phyloP scores from a whole-genome alignment of 2,113 vertebrate species.

The Apodemus sylvaticus region DNA sequence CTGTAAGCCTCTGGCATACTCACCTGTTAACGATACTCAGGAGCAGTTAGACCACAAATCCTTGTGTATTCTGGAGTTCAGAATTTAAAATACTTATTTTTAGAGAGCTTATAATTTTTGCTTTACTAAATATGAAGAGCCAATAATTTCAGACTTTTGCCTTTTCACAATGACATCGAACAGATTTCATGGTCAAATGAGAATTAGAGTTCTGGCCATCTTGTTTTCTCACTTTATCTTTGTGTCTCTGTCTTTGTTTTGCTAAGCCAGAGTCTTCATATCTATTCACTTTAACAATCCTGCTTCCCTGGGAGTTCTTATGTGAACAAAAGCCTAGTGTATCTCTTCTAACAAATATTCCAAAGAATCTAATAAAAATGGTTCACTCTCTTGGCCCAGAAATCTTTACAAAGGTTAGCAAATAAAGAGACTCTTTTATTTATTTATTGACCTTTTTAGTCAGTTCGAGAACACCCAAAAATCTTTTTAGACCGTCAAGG shows the following conservation, averaged over 20 bases:
- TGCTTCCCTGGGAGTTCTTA: constrained; percentile 1
- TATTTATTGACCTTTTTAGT: neutral
- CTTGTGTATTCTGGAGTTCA: neutral
- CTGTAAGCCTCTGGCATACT: neutral
- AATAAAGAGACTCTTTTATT: neutral
- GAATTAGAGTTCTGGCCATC: neutral
- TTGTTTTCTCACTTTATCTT: neutral
- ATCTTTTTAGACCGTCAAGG: neutral
- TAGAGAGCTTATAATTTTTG: neutral
- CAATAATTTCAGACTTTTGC: neutral
- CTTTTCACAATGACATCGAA: neutral
- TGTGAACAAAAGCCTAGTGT: neutral
- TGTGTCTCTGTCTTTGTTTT: neutral
- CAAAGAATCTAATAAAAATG: neutral
- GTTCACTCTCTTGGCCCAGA: neutral
- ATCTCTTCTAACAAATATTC: neutral
- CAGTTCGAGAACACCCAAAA: neutral
- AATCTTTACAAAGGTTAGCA: neutral
- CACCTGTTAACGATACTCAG: neutral
- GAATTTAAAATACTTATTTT: constrained; percentile 4
- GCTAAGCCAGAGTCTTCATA: neutral
- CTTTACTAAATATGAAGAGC: neutral
- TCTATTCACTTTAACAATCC: neutral
- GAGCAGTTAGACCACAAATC: neutral
- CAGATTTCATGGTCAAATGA: neutral